These are phyloP conservation scores for Rhinella marina DNA, from an alignment of 2,797 vertebrate genomes.

Conservation along the genomic window DNA sequence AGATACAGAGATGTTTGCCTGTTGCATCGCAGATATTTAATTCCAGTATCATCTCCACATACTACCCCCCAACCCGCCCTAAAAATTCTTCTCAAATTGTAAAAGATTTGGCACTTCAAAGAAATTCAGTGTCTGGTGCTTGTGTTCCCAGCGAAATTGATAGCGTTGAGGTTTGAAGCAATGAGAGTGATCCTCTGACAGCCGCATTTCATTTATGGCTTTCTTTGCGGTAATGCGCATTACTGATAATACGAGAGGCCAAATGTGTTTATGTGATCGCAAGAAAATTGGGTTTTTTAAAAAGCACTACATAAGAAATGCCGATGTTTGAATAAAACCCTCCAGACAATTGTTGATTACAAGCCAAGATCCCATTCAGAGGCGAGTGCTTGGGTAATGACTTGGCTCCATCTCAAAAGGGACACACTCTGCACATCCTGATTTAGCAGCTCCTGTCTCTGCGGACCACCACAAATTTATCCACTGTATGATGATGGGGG, in stretches of 20 bases:
- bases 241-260: conserved; percentile 55
- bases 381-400: conserved; percentile 51
- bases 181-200: conserved; percentile 34
- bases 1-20: conserved; percentile 15
- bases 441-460: conserved; percentile 11
- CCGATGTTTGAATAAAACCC: conserved; percentile 40
- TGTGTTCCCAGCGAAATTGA: conserved; percentile 34
- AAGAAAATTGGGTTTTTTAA: conserved; percentile 58
- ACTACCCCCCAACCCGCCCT: not conserved
- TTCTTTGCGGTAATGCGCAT: conserved; percentile 52
- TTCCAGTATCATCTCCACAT: not conserved
- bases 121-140: not conserved
- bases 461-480: not conserved
- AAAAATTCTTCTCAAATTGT: too few relatives aligned
- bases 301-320: conserved; percentile 50
- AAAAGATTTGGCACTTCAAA: conserved; percentile 2
- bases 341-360: conserved; percentile 55
- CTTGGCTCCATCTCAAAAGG: conserved; percentile 17
- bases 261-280: conserved; percentile 58
- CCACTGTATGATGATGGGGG: not conserved
- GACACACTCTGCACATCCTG: conserved; percentile 6
- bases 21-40: not conserved
- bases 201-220: conserved; percentile 42
- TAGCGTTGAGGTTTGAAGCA: conserved; percentile 40
- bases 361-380: conserved; percentile 56